Base-by-base conservation (phyloP, 2,113 vertebrate genomes). In the Eupsittula cactorum region DNA sequence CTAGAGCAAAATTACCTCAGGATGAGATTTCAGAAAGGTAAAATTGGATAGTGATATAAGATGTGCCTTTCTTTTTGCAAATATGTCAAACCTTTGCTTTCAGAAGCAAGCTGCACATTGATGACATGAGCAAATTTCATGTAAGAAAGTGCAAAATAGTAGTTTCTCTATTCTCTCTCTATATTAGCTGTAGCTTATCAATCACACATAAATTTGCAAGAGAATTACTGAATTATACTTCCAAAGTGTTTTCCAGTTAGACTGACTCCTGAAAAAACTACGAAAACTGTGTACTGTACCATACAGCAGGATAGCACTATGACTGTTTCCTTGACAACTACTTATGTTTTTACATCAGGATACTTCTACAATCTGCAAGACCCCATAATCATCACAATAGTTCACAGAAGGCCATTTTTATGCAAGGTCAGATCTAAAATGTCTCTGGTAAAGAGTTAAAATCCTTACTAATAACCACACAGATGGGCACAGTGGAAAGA, bases 401-500 rank as follows among this genome's bases (percentile, higher is more conserved):
- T 35, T 57, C 44, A 44, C 49, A 92, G 33, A 76, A 29, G 6
- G 62, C 12, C 31, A 21, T 16, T 62, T 49, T 57, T n/a, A 69
- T 1, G 6, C 20, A 11, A 77, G 4, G 6, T 49, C 24, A 86
- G 21, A 82, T 3, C 16, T 65, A 60, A 85, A 84, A 85, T 10
- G 23, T 17, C 65, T 89, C 63, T 44, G 23, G 18, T 25, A 57
- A 55, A 6, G 20, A 79, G 29, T n/a, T 68, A 73, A 87, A 90
- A 25, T 13, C 9, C 20, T 57, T n/a, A 52, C 19, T 79, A 47
- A 50, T 21, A 82, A 74, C 15, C 1, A 8, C 7, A 21, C 39
- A 67, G 2, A 3, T 27, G 9, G 14, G 42, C 21, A 27, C 0
- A 37, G 27, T 10, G 10, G n/a, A n/a, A n/a, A n/a, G n/a, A n/a